Conservation (phyloP, 2,888 invertebrate species). For the Aproaerema taeniolella region DNA sequence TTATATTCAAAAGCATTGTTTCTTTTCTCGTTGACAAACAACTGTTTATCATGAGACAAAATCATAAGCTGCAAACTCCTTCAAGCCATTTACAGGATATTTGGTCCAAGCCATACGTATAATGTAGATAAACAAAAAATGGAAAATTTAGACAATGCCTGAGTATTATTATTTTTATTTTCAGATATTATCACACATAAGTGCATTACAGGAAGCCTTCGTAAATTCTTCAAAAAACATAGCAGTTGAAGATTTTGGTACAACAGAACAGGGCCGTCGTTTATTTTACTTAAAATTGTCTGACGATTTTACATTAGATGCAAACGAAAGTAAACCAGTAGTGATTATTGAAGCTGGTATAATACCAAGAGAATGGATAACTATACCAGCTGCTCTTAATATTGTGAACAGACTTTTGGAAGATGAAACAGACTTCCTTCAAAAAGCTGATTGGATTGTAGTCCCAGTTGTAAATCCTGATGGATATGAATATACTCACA, state of each 20-base stretch:
- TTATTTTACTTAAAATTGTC: conserved; percentile 69
- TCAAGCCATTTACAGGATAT: too few relatives aligned
- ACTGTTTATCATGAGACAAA: too few relatives aligned
- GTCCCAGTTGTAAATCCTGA: conserved; percentile 85
- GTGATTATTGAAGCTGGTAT: conserved; percentile 79
- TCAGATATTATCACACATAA: conserved; percentile 47
- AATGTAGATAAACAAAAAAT: too few relatives aligned
- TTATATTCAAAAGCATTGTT: too few relatives aligned
- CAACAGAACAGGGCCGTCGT: conserved; percentile 41
- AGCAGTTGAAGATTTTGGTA: conserved; percentile 38
- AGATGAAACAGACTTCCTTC: conserved; percentile 54
- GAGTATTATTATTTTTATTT: conserved; percentile 17
- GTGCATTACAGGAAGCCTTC: conserved; percentile 29
- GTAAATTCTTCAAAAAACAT: conserved; percentile 28
- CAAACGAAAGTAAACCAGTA: conserved; percentile 52
- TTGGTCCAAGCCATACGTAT: too few relatives aligned
- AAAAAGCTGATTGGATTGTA: conserved; percentile 80
- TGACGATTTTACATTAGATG: conserved; percentile 32
- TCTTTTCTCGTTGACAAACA: too few relatives aligned
- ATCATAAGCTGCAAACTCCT: too few relatives aligned
- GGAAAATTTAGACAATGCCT: background rate
- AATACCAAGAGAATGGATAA: conserved; percentile 84
- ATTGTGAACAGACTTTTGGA: conserved; percentile 78
- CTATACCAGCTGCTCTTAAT: conserved; percentile 80
- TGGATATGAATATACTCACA: conserved; percentile 82